Base-by-base conservation (phyloP, 1,140 invertebrate species). In the Drosophila ogumai region DNA sequence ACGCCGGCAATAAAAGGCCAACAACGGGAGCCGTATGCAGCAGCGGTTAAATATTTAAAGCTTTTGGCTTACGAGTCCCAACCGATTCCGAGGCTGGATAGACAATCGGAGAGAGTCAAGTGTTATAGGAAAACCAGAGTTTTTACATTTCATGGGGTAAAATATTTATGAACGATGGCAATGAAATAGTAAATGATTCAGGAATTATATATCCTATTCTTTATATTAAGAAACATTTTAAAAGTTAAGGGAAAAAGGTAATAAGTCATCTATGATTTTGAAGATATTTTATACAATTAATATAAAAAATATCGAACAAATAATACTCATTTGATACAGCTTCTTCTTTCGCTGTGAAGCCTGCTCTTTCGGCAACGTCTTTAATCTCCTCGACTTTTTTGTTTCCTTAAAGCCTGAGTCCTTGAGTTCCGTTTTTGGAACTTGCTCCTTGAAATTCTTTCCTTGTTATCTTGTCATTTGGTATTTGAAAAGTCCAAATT, bases 41-140 rank as follows among this genome's bases (percentile, higher is more conserved):
- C 34, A 41, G 67, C 54, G 69, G 54, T 73, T 73, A 59, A 72
- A 73, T 73, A 73, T 73, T 73, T 73, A 73, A 73, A 59, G 55
- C 69, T 22, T 28, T 50, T 46, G 69, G 43, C 44, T 50, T 50
- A 31, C 44, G 32, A 50, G 59, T 7, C 44, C 68, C 17, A 34
- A 50, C 7, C 52, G 43, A 58, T 57, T 61, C 41, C 19, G 7
- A 28, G 31, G 38, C 17, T n/a, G 31, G 19, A 55, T 28, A 40
- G 7, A 44, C 41, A 71, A 67, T 32, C 46, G 36, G 36, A 15
- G 15, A 3, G 15, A 22, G 25, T 31, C 17, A 36, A 31, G 31
- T 10, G 19, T 25, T 34, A 8, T n/a, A 55, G 34, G 8, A 17
- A 50, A 66, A 43, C n/a, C n/a, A 12, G 28, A 12, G 7, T n/a